Evolutionary conservation across 2,113 vertebrate species (phyloP), one percentile per base, ranked within the genome.

Genomic region (Forbesichthys agassizii): DNA sequence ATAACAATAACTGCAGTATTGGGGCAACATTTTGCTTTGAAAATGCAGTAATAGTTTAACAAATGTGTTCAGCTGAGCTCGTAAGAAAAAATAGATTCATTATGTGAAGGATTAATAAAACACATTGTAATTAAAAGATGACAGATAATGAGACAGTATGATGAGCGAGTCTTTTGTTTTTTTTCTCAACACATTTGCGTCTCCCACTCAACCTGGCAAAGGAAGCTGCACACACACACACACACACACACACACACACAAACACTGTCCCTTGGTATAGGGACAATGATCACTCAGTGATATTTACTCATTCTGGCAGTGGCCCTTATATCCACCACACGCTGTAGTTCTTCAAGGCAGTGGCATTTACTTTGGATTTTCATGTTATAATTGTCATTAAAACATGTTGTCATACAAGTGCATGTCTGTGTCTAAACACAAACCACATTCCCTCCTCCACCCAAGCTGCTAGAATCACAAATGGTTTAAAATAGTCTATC

Each of bases 101-200:
- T 6, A 48, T 66, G 61, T 67, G 59, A 74, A 59, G 60, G 64
- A 69, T 76, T 80, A 71, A 69, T 61, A 18, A 20, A 55, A 27
- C 27, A 27, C 27, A 27, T 42, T 20, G 54, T 48, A 33, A 70
- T 71, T 73, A 79, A 52, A 60, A 18, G 55, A 1, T 7, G 20
- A 74, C 73, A 61, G 76, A 65, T 52, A 69, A 51, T 51, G 57
- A 51, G 42, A 48, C 58, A 54, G 66, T 75, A 12, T 48, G 48
- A 78, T 61, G 69, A 72, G 52, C 8, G 58, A 62, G 9, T 5
- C 3, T 51, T 74, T 74, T n/a, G 5, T 55, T 11, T 33, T 48
- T 85, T 81, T 84, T 84, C 69, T 81, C 79, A 79, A 67, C 60
- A 58, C 52, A 57, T 72, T 69, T 81, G 71, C 68, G 78, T 68